A percentile compares a stretch with the other conserved stretches of the same genome.
Conservation (phyloP, 2,113 vertebrate genomes). For the Hyaena hyaena region DNA sequence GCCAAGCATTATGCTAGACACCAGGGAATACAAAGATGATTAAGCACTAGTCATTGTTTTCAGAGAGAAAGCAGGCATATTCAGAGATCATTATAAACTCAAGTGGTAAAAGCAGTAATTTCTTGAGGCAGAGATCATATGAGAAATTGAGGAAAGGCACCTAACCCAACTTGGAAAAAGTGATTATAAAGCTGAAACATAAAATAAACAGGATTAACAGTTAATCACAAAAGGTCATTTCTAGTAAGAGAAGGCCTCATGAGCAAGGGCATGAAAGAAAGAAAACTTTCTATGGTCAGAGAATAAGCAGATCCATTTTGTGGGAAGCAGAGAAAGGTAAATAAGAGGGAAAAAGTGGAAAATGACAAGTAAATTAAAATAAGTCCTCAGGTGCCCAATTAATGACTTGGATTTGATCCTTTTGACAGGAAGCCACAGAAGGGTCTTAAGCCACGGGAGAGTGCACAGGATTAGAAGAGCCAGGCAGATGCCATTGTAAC, state of each 20-base stretch:
- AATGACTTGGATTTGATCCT: neutral
- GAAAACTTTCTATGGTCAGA: neutral
- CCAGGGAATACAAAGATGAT: slow-evolving; percentile 17
- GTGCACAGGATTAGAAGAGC: neutral
- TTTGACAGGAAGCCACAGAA: neutral
- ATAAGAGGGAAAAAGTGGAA: neutral
- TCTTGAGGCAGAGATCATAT: neutral
- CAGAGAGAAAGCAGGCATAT: neutral
- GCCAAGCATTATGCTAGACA: neutral
- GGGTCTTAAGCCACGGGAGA: neutral
- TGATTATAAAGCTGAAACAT: neutral
- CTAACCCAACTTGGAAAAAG: neutral
- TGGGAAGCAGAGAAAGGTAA: neutral
- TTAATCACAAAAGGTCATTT: neutral
- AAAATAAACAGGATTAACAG: slow-evolving; percentile 26
- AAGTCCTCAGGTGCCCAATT: neutral
- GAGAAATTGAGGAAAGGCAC: neutral
- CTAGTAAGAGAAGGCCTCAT: neutral
- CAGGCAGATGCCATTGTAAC: neutral
- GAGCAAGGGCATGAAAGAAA: neutral
- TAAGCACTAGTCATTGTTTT: neutral
- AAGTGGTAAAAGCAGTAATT: neutral
- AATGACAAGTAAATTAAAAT: neutral
- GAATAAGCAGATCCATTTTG: neutral
- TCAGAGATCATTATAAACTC: neutral